phyloP scores from a whole-genome alignment of 2,113 vertebrate genomes.

The Orycteropus afer region DNA sequence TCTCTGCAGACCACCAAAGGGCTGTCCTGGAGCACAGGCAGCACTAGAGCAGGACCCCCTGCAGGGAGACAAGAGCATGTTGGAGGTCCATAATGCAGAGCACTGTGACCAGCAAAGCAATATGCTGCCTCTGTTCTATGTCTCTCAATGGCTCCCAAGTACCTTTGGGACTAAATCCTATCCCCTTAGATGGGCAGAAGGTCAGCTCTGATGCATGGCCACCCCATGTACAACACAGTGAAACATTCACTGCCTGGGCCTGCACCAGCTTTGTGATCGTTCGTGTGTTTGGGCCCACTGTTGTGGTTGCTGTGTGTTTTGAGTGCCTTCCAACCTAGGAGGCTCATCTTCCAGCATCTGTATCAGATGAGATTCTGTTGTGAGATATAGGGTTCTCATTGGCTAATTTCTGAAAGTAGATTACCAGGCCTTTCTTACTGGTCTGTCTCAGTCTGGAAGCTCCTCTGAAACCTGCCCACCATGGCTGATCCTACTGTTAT shows the following conservation, averaged over 20 bases:
- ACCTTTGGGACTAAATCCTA: background rate
- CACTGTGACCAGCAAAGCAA: background rate
- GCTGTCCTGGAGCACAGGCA: background rate
- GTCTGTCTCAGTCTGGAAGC: background rate
- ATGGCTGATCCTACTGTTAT: background rate
- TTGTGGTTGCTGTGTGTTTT: background rate
- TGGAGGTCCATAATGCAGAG: background rate
- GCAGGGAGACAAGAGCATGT: fast-evolving
- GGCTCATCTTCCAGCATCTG: background rate
- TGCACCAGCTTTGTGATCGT: background rate
- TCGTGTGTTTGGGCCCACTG: background rate
- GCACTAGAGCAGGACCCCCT: background rate
- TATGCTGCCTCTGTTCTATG: background rate
- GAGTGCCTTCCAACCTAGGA: background rate
- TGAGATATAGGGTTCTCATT: background rate
- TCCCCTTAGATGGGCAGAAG: background rate
- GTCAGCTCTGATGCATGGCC: too few relatives aligned
- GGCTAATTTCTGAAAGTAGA: background rate
- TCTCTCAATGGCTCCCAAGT: background rate
- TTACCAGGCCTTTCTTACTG: background rate
- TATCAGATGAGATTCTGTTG: too few relatives aligned
- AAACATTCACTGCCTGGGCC: background rate
- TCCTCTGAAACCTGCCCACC: background rate
- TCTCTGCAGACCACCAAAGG: background rate
- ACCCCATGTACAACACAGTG: too few relatives aligned